phyloP scores from a whole-genome alignment of 2,888 invertebrate genomes.

The Taphrorychus bicolor region DNA sequence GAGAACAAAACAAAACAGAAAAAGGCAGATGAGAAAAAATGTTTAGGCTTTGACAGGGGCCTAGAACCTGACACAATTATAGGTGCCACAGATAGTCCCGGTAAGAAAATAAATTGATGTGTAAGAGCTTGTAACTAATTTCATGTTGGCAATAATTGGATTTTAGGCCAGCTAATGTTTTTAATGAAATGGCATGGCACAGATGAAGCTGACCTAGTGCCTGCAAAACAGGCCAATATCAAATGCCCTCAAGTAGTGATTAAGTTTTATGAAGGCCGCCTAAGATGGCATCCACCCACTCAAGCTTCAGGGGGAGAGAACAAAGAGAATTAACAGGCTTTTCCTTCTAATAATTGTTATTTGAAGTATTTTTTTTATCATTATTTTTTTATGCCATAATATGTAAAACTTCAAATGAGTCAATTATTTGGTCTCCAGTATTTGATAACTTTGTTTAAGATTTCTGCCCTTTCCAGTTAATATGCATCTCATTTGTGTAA shows the following conservation, averaged over 20 bases:
- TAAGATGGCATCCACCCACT: constrained; percentile 72
- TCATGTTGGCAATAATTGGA: constrained; percentile 78
- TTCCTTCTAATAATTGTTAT: not conserved
- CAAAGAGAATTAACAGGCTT: constrained; percentile 29
- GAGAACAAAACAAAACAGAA: constrained; percentile 50
- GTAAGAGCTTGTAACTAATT: constrained; percentile 49
- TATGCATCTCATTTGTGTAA: no score
- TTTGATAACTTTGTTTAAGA: no score
- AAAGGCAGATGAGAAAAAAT: constrained; percentile 63
- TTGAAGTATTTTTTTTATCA: not conserved
- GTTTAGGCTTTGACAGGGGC: constrained; percentile 80
- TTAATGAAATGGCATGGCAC: constrained; percentile 75
- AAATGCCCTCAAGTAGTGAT: constrained; percentile 75
- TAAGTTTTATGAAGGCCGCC: constrained; percentile 74
- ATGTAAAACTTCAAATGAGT: not conserved
- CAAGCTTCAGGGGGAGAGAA: constrained; percentile 25
- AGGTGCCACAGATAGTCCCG: constrained; percentile 92
- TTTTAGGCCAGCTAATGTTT: constrained; percentile 65
- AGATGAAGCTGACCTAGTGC: constrained; percentile 73
- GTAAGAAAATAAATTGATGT: constrained; percentile 53
- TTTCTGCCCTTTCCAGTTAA: no score
- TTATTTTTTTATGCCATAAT: not conserved
- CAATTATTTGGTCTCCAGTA: no score
- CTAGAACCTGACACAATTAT: constrained; percentile 86
- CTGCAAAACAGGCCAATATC: constrained; percentile 71